phyloP scores from a whole-genome alignment of 2,113 vertebrate species.

The Mirounga angustirostris region DNA sequence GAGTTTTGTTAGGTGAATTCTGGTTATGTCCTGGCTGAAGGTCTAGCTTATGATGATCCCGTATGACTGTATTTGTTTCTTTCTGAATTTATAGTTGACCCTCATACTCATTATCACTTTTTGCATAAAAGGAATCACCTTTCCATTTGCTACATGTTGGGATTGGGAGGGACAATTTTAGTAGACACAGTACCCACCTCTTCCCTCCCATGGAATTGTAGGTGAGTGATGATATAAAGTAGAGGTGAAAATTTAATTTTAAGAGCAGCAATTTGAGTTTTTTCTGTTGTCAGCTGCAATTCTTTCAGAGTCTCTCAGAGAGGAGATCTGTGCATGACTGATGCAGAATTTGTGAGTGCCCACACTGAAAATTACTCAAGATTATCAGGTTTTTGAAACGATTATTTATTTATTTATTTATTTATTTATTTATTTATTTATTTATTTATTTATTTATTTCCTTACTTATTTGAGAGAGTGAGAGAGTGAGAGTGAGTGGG shows the following conservation, averaged over 20 bases:
- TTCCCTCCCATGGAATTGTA: neutral
- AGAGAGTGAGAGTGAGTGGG: neutral
- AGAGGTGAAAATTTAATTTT: slow-evolving; percentile 68
- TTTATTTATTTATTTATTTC: neutral
- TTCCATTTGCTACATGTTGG: neutral
- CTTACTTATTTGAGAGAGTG: too few relatives aligned
- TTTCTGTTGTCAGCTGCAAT: slow-evolving; percentile 69
- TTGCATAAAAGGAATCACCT: neutral
- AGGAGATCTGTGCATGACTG: slow-evolving; percentile 64
- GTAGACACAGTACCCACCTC: neutral
- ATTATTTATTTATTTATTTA: neutral
- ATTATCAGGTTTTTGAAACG: neutral
- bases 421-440: neutral
- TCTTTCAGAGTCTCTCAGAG: slow-evolving; percentile 74
- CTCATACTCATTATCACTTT: neutral
- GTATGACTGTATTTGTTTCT: neutral
- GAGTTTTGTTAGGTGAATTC: neutral
- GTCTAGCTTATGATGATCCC: neutral
- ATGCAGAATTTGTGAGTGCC: slow-evolving; percentile 60
- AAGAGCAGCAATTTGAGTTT: slow-evolving; percentile 63
- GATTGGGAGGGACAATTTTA: neutral
- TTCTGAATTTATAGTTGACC: slow-evolving; percentile 28
- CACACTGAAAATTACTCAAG: slow-evolving; percentile 39
- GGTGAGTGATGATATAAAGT: slow-evolving; percentile 50
- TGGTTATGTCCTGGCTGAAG: neutral